Evolutionary conservation across 2,797 vertebrate genomes (phyloP).

Genomic region (Periophthalmus magnuspinnatus): DNA sequence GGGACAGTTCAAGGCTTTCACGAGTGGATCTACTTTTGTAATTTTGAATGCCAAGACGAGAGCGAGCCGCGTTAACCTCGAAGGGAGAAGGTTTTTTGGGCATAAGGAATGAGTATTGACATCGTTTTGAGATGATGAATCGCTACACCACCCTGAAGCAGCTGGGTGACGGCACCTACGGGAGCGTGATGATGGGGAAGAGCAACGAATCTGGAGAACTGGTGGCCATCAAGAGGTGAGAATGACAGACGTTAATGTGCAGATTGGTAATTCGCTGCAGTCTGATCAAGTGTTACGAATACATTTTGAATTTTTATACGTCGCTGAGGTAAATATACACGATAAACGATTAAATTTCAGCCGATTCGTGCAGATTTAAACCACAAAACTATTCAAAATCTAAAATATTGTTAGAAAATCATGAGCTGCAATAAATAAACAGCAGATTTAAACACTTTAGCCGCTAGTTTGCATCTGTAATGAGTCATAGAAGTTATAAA

Average conservation of each 20-base stretch:
- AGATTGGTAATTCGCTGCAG: background rate
- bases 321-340: no score
- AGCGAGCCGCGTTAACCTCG: background rate
- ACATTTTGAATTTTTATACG: no score
- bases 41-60: constrained; percentile 30
- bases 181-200: constrained; percentile 94
- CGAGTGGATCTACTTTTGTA: constrained; percentile 27
- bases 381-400: no score
- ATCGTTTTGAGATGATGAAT: constrained; percentile 82
- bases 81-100: background rate
- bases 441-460: no score
- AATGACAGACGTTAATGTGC: background rate
- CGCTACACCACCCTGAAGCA: constrained; percentile 94
- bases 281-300: background rate
- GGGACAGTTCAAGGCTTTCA: constrained; percentile 20
- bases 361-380: no score
- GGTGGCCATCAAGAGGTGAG: constrained; percentile 96
- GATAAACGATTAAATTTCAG: no score
- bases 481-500: no score
- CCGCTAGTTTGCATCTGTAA: no score
- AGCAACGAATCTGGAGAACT: constrained; percentile 95
- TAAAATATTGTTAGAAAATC: no score
- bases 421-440: no score
- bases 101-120: constrained; percentile 42
- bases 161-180: constrained; percentile 95